Conservation (phyloP, 2,797 vertebrate genomes). For the Aphelocoma californica region DNA sequence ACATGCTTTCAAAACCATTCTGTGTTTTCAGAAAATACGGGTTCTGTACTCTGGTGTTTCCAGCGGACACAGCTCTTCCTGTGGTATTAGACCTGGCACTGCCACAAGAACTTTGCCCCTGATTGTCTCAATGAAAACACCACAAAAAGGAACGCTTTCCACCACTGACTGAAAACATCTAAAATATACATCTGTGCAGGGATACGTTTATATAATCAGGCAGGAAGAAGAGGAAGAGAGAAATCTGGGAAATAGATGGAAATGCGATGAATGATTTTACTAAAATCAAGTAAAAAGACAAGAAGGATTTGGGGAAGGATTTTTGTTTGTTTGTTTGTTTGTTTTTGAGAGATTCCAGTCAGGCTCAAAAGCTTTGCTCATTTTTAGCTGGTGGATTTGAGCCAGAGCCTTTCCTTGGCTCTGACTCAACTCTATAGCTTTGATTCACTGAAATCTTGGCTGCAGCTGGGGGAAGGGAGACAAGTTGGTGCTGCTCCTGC, state of each 20-base stretch:
- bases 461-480: constrained; percentile 34
- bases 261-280: not conserved
- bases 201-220: not conserved
- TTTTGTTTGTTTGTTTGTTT: constrained; percentile 31
- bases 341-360: constrained; percentile 53
- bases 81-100: constrained; percentile 68
- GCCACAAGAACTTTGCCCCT: constrained; percentile 70
- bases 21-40: constrained; percentile 63
- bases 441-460: constrained; percentile 42
- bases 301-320: not conserved
- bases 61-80: constrained; percentile 71
- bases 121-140: constrained; percentile 70
- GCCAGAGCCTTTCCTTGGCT: constrained; percentile 60
- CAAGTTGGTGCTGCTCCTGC: not conserved
- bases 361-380: constrained; percentile 53
- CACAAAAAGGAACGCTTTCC: constrained; percentile 47
- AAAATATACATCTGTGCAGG: not conserved
- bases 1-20: constrained; percentile 33
- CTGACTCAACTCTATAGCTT: constrained; percentile 51
- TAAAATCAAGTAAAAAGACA: not conserved
- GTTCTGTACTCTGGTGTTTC: constrained; percentile 62
- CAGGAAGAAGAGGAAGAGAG: not conserved
- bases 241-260: not conserved
- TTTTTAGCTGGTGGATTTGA: constrained; percentile 49
- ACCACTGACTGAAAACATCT: constrained; percentile 18